A percentile compares a stretch with the other conserved stretches of the same genome.
These are phyloP conservation scores for Phocoena sinus DNA, from an alignment of 2,113 vertebrate species.

Conservation along the genomic window DNA sequence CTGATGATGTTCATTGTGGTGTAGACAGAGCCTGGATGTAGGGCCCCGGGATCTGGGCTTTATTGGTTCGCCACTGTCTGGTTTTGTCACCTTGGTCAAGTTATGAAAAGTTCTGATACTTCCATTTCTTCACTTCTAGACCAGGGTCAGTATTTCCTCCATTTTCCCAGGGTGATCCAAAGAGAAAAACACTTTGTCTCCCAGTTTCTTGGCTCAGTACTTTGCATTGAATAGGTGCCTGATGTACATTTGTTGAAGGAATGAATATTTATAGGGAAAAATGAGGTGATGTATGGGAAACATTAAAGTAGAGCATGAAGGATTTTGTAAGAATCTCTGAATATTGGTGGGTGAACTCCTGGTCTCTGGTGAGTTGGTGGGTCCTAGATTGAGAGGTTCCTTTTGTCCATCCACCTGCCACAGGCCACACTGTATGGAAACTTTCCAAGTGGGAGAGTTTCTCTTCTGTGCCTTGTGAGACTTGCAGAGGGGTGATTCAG, in stretches of 20 bases:
- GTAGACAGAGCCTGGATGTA: background rate
- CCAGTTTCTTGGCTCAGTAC: background rate
- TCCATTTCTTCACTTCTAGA: background rate
- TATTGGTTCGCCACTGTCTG: background rate
- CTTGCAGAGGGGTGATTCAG: background rate
- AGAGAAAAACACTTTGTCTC: background rate
- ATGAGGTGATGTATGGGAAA: conserved; percentile 9
- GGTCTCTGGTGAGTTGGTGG: background rate
- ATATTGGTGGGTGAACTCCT: background rate
- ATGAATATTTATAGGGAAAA: conserved; percentile 42
- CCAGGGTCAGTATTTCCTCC: background rate
- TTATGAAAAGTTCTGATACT: background rate
- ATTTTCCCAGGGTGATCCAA: background rate
- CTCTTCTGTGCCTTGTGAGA: background rate
- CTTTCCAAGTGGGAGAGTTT: background rate
- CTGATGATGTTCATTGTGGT: background rate
- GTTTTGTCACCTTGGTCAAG: background rate
- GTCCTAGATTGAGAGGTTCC: background rate
- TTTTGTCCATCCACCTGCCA: background rate
- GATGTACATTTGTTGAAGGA: background rate
- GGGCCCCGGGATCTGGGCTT: background rate
- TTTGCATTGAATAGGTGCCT: background rate
- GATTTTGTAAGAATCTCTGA: conserved; percentile 11
- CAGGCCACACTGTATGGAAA: background rate
- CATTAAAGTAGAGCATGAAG: background rate